Conservation (phyloP, 2,113 vertebrate genomes). For the Oplegnathus fasciatus region DNA sequence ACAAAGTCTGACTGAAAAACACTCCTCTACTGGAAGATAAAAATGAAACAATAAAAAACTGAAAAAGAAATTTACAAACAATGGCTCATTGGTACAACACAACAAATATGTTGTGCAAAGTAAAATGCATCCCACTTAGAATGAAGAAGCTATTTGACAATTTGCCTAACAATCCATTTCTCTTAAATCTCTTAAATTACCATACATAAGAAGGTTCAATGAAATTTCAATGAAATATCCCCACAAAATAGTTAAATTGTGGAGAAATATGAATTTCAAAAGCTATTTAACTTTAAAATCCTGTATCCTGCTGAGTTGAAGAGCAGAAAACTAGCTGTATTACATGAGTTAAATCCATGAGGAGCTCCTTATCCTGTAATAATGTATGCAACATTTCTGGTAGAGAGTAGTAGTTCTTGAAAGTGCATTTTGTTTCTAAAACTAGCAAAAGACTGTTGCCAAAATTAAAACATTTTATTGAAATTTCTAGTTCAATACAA, state of each 20-base stretch:
- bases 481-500: background rate
- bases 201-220: background rate
- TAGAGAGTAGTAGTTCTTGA: background rate
- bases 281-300: background rate
- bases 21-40: background rate
- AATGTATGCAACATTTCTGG: background rate
- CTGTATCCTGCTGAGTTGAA: background rate
- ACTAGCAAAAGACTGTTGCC: background rate
- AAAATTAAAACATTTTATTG: background rate
- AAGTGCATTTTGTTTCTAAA: background rate
- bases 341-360: background rate
- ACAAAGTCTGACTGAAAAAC: background rate
- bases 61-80: background rate
- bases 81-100: background rate
- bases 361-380: background rate
- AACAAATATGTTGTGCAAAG: background rate
- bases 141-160: background rate
- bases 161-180: background rate
- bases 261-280: background rate
- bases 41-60: background rate
- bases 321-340: background rate
- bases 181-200: background rate
- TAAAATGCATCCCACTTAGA: background rate
- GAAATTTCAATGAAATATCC: background rate
- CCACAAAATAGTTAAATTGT: background rate